These are phyloP conservation scores for Amblyopsis rosae DNA, from an alignment of 2,113 vertebrate genomes.

Conservation along the genomic window DNA sequence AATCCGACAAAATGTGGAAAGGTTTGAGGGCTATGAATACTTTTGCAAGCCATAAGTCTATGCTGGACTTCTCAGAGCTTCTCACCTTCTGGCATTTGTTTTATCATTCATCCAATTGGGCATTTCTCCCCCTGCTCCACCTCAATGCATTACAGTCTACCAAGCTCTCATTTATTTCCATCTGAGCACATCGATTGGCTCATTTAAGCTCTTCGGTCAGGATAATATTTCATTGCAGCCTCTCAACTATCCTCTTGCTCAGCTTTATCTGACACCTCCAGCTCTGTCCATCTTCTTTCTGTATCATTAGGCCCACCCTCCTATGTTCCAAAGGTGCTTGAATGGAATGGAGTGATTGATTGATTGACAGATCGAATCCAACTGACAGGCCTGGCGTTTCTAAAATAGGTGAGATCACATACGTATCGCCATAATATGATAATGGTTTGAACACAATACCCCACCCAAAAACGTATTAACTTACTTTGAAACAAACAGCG, in stretches of 20 bases:
- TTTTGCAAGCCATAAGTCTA: neutral
- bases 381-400: constrained; percentile 12
- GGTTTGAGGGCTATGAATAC: too few relatives aligned
- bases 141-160: constrained; percentile 40
- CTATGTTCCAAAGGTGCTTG: constrained; percentile 25
- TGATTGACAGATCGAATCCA: constrained; percentile 31
- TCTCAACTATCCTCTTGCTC: constrained; percentile 1
- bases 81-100: constrained; percentile 15
- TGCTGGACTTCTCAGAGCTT: constrained; percentile 7
- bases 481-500: neutral
- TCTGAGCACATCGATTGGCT: constrained; percentile 62
- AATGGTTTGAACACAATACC: neutral
- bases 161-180: constrained; percentile 68
- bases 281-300: constrained; percentile 26
- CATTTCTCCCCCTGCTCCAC: constrained; percentile 25
- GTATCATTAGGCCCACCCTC: constrained; percentile 44
- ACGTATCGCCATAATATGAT: constrained; percentile 1
- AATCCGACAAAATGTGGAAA: too few relatives aligned
- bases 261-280: constrained; percentile 17
- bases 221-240: constrained; percentile 64
- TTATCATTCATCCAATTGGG: constrained; percentile 6
- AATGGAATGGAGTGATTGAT: constrained; percentile 26
- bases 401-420: constrained; percentile 19
- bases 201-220: constrained; percentile 45
- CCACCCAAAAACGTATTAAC: neutral